phyloP scores from a whole-genome alignment of 2,113 vertebrate genomes.

The Prunella himalayana region DNA sequence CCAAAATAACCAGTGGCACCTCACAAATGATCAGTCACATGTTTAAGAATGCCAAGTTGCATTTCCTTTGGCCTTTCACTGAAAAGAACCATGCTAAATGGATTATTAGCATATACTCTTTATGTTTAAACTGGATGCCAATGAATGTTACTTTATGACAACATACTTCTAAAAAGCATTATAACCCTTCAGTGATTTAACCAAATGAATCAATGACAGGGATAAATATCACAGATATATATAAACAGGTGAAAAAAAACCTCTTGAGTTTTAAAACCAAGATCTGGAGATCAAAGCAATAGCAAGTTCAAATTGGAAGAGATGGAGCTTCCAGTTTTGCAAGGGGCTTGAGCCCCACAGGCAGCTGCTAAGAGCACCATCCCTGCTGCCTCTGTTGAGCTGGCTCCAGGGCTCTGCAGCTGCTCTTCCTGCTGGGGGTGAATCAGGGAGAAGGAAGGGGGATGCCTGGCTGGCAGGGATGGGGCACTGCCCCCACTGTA shows the following conservation, averaged over 20 bases:
- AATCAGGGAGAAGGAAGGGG: neutral
- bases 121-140: neutral
- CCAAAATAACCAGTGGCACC: neutral
- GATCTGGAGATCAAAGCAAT: neutral
- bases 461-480: neutral
- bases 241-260: neutral
- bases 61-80: neutral
- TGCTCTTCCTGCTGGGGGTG: accelerated
- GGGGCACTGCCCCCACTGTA: neutral
- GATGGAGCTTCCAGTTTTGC: neutral
- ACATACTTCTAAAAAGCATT: neutral
- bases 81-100: neutral
- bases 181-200: neutral
- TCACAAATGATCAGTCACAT: accelerated
- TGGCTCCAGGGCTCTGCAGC: accelerated
- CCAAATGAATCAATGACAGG: neutral
- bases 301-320: neutral
- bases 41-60: neutral
- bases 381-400: accelerated
- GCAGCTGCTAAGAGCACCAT: neutral
- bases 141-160: neutral
- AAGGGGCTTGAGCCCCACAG: neutral
- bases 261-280: neutral
- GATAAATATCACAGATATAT: neutral
- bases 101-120: neutral